Percentiles rank a stretch among this genome's conserved stretches.
These are phyloP conservation scores for Rousettus madagascariensis DNA, from an alignment of 2,797 vertebrate species.

Conservation along the genomic window DNA sequence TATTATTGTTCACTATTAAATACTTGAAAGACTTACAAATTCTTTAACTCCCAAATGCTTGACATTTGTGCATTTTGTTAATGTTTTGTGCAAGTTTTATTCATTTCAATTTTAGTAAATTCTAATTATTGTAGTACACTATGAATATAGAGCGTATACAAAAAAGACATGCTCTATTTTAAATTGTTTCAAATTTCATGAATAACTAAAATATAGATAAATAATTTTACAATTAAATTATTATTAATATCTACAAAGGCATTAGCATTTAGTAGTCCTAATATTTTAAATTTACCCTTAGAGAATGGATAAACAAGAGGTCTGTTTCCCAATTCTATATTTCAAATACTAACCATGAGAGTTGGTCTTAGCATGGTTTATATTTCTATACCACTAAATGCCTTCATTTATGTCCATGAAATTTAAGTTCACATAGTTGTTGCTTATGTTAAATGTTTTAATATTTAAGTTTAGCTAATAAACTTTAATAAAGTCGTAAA, in stretches of 20 bases:
- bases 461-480: slow-evolving; percentile 60
- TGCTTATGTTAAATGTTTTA: slow-evolving; percentile 74
- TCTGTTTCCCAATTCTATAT: slow-evolving; percentile 24
- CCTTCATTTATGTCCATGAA: slow-evolving; percentile 62
- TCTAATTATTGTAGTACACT: slow-evolving; percentile 65
- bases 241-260: slow-evolving; percentile 41
- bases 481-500: slow-evolving; percentile 73
- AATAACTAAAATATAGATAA: slow-evolving; percentile 45
- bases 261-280: slow-evolving; percentile 22
- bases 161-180: slow-evolving; percentile 52
- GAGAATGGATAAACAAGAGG: not conserved
- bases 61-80: slow-evolving; percentile 68
- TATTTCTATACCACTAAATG: not conserved
- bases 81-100: slow-evolving; percentile 58
- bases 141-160: slow-evolving; percentile 18
- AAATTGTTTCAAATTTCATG: slow-evolving; percentile 21
- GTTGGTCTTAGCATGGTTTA: not conserved
- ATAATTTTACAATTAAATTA: not conserved
- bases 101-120: slow-evolving; percentile 52
- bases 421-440: slow-evolving; percentile 67
- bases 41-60: slow-evolving; percentile 54
- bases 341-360: slow-evolving; percentile 24
- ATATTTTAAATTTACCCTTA: slow-evolving; percentile 45
- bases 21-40: slow-evolving; percentile 70
- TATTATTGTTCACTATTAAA: slow-evolving; percentile 78